Evolutionary conservation across 1,140 invertebrate genomes (phyloP).

Genomic region (Macrobrachium nipponense): DNA sequence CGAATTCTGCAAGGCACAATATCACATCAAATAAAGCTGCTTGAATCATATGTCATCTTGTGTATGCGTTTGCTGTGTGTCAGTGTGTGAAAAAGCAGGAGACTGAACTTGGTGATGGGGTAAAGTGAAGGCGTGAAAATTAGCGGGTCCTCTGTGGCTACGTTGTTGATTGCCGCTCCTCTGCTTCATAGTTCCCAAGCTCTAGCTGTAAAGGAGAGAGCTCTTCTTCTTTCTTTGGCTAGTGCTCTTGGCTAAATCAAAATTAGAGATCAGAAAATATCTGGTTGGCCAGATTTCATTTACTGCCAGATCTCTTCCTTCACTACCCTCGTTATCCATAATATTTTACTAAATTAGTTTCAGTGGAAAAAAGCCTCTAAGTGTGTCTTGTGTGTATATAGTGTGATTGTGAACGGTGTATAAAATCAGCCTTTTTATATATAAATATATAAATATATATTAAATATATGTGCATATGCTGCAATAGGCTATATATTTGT

Average conservation of each 20-base stretch:
- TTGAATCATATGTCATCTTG: slow-evolving; percentile 46
- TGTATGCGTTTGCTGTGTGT: slow-evolving; percentile 46
- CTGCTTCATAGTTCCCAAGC: slow-evolving; percentile 37
- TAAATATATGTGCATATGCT: slow-evolving; percentile 43
- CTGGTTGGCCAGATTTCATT: background rate
- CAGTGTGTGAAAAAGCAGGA: slow-evolving; percentile 47
- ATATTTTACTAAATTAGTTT: slow-evolving; percentile 43
- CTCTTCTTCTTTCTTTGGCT: slow-evolving; percentile 10
- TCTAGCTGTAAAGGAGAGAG: slow-evolving; percentile 36
- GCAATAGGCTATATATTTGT: slow-evolving; percentile 52
- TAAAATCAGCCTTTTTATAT: slow-evolving; percentile 59
- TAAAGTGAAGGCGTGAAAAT: slow-evolving; percentile 53
- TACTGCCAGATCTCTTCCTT: slow-evolving; percentile 41
- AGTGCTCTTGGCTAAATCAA: slow-evolving; percentile 47
- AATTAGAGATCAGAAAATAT: slow-evolving; percentile 49
- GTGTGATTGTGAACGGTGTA: slow-evolving; percentile 58
- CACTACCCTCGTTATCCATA: slow-evolving; percentile 41
- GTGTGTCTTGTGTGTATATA: slow-evolving; percentile 56
- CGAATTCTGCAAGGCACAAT: slow-evolving; percentile 65
- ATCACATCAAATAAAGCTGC: slow-evolving; percentile 61
- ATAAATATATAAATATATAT: slow-evolving; percentile 45
- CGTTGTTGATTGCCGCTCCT: slow-evolving; percentile 46
- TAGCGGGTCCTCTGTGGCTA: slow-evolving; percentile 54
- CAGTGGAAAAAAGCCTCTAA: slow-evolving; percentile 44
- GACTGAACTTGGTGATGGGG: slow-evolving; percentile 57